Evolutionary conservation across 2,888 invertebrate species (phyloP), one percentile per base, ranked within the genome.

Genomic region (Orchestes rusci): DNA sequence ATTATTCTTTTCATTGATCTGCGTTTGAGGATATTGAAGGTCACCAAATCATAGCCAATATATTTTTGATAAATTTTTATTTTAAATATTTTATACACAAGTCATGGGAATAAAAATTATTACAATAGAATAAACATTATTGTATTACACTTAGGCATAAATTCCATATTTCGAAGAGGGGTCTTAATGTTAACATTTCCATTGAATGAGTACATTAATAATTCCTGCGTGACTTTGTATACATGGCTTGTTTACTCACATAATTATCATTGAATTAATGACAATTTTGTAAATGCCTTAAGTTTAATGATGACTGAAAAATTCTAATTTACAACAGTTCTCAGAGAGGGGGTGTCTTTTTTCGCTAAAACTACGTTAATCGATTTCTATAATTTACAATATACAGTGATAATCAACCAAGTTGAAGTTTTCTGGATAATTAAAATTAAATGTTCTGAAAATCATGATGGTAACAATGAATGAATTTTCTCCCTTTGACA

Each of bases 61-160:
- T 7, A 28, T 40, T 40, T 39, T 45, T 23, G 27, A 41, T 45
- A 41, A 48, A 45, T 41, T 44, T 48, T 48, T 31, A 34, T 48
- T 37, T 41, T 44, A 48, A 48, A 66, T 66, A 65, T 63, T 59
- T 66, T 67, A 64, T 66, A 66, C 65, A 66, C 62, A 63, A 61
- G 62, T 63, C 59, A 56, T 53, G 62, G 62, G 59, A 56, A 64
- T 65, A 65, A 65, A 66, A 67, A 66, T 65, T 65, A 66, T 48
- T 48, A 48, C 48, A 48, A 43, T 48, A 48, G 48, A 36, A 35
- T 39, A 39, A 43, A 29, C 27, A 17, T 43, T 48, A 48, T 44
- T 44, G 40, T 48, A 37, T 37, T 48, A 48, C 44, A 48, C 33
- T 43, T 48, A 48, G 35, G 43, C 31, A 31, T 47, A 39, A n/a